phyloP scores from a whole-genome alignment of 2,113 vertebrate genomes.

The Chiloscyllium plagiosum region DNA sequence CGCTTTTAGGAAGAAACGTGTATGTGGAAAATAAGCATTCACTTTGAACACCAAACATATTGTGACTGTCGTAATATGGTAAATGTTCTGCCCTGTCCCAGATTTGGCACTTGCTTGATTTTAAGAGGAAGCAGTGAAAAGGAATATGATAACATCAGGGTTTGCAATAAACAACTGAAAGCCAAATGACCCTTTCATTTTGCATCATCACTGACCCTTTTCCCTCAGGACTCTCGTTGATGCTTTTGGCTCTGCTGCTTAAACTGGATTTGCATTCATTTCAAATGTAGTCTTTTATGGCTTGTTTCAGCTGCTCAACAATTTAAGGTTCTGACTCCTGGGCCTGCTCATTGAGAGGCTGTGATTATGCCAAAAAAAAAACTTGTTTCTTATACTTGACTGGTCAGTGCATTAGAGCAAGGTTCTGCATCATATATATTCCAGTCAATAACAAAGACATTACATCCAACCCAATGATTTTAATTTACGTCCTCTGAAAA shows the following conservation, averaged over 20 bases:
- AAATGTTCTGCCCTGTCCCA: neutral
- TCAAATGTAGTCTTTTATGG: neutral
- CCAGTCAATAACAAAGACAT: neutral
- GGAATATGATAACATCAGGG: neutral
- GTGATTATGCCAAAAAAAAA: neutral
- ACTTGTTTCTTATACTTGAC: neutral
- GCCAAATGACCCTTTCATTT: conserved; percentile 3
- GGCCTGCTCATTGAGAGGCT: neutral
- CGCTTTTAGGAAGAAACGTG: neutral
- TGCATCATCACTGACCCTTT: neutral
- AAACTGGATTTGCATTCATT: neutral
- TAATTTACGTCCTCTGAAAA: neutral
- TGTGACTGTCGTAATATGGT: neutral
- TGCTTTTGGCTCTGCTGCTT: neutral
- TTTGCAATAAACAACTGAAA: neutral
- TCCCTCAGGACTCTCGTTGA: neutral
- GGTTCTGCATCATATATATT: neutral
- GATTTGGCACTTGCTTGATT: neutral
- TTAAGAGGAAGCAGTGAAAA: neutral
- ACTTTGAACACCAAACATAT: neutral
- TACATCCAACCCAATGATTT: neutral
- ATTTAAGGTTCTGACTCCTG: neutral
- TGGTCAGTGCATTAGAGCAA: neutral
- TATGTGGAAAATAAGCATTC: neutral
- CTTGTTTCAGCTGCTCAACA: neutral